These are phyloP conservation scores for Sternotherus odoratus DNA, from an alignment of 2,797 vertebrate species.

Conservation along the genomic window DNA sequence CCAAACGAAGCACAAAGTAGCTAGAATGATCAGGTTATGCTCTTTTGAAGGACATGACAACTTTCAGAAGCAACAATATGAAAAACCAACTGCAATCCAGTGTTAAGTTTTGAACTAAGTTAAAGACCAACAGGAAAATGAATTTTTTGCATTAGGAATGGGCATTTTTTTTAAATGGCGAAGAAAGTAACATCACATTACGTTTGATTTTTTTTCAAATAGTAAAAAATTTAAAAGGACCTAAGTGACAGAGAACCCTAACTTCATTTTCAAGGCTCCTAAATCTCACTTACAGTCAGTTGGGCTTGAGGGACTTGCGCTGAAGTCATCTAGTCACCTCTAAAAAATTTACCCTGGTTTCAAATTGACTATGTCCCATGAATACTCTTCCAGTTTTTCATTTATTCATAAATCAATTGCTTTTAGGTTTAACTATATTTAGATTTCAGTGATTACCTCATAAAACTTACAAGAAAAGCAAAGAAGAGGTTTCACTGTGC, in stretches of 20 bases:
- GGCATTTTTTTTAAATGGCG: neutral
- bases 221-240: neutral
- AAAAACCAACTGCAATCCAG: neutral
- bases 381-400: neutral
- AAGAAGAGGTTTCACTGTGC: neutral
- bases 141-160: neutral
- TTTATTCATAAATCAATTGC: neutral
- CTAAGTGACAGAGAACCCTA: neutral
- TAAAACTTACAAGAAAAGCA: neutral
- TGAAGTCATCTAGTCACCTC: neutral
- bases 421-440: conserved; percentile 4
- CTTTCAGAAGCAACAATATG: neutral
- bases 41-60: neutral
- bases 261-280: neutral
- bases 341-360: neutral
- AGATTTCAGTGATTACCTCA: neutral
- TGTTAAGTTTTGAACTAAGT: neutral
- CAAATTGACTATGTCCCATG: neutral
- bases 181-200: neutral
- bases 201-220: neutral
- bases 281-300: neutral
- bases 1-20: neutral
- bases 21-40: neutral
- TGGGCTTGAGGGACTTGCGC: neutral
- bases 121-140: neutral